Base-by-base conservation (phyloP, 2,113 vertebrate genomes). In the Phoenicopterus ruber region DNA sequence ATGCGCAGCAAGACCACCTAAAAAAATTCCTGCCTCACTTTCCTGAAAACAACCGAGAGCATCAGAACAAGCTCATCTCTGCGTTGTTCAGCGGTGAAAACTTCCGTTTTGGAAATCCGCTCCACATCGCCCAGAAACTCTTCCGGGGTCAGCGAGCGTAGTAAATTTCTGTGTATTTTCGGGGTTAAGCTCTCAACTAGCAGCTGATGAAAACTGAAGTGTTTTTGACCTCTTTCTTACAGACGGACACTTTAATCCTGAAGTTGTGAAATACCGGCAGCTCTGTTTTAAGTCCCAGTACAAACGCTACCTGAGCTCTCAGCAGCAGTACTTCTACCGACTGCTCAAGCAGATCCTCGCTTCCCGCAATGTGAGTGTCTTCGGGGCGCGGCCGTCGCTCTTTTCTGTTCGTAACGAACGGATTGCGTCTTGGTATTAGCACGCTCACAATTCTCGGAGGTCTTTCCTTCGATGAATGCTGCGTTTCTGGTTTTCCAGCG, bases 181-280 rank as follows among this genome's bases (percentile, higher is more conserved):
- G 1, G 40, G 32, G 36, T 24, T 12, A n/a, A 16, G 17, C 38
- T 63, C 32, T 83, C 29, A 44, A 3, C 21, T 40, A 22, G n/a
- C 4, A 22, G 6, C 10, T 49, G 36, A 25, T 7, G 29, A 40
- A 70, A 38, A 28, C 54, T 36, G 13, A 7, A 17, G 13, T 19
- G 16, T 3, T 34, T 71, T 74, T 52, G 54, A 11, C 21, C 52
- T 67, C 72, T 93, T 21, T 88, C 36, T 88, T 86, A 16, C 96
- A 99, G 99, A 99, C 90, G 99, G 99, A 32, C 98, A 99, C 96
- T 99, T 99, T 91, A 99, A 99, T 93, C 99, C 99, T 0, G 99
- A 99, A 81, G 99, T 99, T 81, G 99, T 99, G 86, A 99, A 99
- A 61, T 99, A 99, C 94, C 98, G 99, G 72, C 99, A 99, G 81